These are phyloP conservation scores for Amphiprion ocellaris DNA, from an alignment of 2,113 vertebrate genomes.

Conservation along the genomic window DNA sequence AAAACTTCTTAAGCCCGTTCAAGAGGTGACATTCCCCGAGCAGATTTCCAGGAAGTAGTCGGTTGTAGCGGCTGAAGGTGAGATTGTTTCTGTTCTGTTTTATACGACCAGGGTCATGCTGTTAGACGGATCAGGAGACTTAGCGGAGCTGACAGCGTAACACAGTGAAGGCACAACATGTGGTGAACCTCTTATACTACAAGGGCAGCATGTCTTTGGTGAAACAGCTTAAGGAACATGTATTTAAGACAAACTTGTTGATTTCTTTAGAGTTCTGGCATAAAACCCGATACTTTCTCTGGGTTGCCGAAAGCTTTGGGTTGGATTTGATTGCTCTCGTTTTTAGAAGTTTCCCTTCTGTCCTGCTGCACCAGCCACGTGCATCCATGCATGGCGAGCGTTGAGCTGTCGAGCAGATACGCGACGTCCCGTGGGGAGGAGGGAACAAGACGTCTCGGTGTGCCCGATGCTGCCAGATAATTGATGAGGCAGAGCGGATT, in stretches of 20 bases:
- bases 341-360: too few species aligned
- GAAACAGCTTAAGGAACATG: not conserved
- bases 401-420: not conserved
- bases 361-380: not conserved
- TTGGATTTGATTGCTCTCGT: not conserved
- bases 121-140: slow-evolving; percentile 19
- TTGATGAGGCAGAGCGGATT: too few species aligned
- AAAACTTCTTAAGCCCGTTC: slow-evolving; percentile 56
- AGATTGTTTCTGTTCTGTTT: slow-evolving; percentile 22
- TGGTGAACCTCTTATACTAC: slow-evolving; percentile 8
- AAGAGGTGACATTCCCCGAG: slow-evolving; percentile 25
- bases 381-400: not conserved
- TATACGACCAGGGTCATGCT: slow-evolving; percentile 1
- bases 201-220: not conserved
- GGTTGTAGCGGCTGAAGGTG: slow-evolving; percentile 6
- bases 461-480: too few species aligned
- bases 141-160: slow-evolving; percentile 26
- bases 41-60: slow-evolving; percentile 20
- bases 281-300: not conserved
- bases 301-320: not conserved
- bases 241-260: not conserved
- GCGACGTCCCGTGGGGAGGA: not conserved
- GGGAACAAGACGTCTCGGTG: too few species aligned
- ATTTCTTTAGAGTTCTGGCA: not conserved
- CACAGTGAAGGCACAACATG: slow-evolving; percentile 30